A percentile compares a stretch with the other conserved stretches of the same genome.
These are phyloP conservation scores for Anagrus nilaparvatae DNA, from an alignment of 1,140 invertebrate species.

Conservation along the genomic window DNA sequence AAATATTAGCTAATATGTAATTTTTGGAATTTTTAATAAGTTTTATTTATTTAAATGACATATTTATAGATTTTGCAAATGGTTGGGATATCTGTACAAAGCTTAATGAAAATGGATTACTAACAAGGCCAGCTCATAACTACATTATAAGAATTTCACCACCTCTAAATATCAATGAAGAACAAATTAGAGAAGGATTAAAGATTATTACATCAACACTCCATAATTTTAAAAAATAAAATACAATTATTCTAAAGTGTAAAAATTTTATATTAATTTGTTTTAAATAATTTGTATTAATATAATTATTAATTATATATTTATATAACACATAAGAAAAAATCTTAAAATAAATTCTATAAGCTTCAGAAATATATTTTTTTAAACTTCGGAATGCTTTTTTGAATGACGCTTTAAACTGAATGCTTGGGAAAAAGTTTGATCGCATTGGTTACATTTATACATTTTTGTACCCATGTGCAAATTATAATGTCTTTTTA, in stretches of 20 bases:
- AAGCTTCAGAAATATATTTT: not conserved
- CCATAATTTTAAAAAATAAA: slow-evolving; percentile 9
- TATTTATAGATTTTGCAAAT: slow-evolving; percentile 49
- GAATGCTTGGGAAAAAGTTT: slow-evolving; percentile 38
- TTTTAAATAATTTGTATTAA: not conserved
- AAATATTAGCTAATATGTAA: too few relatives aligned
- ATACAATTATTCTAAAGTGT: too few relatives aligned
- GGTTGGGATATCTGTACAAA: slow-evolving; percentile 58
- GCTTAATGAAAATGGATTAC: slow-evolving; percentile 54
- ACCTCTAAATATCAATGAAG: slow-evolving; percentile 55
- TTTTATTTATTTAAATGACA: too few relatives aligned
- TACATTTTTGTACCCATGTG: slow-evolving; percentile 37
- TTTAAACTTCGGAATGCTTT: slow-evolving; percentile 22
- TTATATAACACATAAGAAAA: not conserved
- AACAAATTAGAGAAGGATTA: slow-evolving; percentile 49
- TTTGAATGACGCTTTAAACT: slow-evolving; percentile 41
- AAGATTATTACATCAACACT: slow-evolving; percentile 46
- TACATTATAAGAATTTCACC: slow-evolving; percentile 68
- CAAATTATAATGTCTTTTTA: slow-evolving; percentile 33
- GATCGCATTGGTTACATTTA: slow-evolving; percentile 38
- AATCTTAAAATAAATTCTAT: not conserved
- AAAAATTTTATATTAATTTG: not conserved
- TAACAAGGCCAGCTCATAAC: slow-evolving; percentile 69
- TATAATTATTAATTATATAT: not conserved
- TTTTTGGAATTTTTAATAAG: too few relatives aligned